Base-by-base conservation (phyloP, 1,140 invertebrate species). In the Hyphantria cunea region DNA sequence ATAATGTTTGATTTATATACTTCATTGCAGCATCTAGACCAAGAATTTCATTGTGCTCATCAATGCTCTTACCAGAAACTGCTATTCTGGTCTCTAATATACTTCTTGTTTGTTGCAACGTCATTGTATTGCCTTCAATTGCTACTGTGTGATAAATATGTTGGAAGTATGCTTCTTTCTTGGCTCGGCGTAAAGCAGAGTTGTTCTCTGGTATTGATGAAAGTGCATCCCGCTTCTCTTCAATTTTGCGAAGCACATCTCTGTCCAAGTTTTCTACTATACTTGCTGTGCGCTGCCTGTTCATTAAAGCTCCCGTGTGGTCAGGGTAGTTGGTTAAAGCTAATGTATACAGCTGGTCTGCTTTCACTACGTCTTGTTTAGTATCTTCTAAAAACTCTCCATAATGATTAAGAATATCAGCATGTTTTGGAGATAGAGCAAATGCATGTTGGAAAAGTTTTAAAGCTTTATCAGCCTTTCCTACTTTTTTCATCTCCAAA, bases 101-200 rank as follows among this genome's bases (percentile, higher is more conserved):
- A 53, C 96, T 96, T 65, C 98, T 92, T 0, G 98, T 98, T 87
- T 99, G 96, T 14, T 95, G 94, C n/a, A 99, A 91, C 31, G 97
- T 96, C 95, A 99, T 96, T 0, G 98, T 99, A 78, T 99, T 99
- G 1, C 98, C 98, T 92, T 99, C 98, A 66, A 99, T 98, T 33
- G 96, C 98, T 55, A 98, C 97, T 2, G 98, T 99, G 78, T 99
- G 98, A 91, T 99, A 99, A 60, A 99, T 98, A 85, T 99, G 97
- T 78, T 97, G 95, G 82, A 97, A 98, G 86, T 98, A 99, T 11
- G 96, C 96, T 87, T 99, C 97, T 79, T 97, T 96, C 80, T 98
- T 99, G 0, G 97, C 95, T 70, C 97, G 93, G 64, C 96, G 92
- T 54, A 99, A 91, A 9, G 96, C 95, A 3, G 94, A 92, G 86